Evolutionary conservation across 2,888 invertebrate species (phyloP), one percentile per base, ranked within the genome.

Genomic region (Pycnomerus fuliginosus): DNA sequence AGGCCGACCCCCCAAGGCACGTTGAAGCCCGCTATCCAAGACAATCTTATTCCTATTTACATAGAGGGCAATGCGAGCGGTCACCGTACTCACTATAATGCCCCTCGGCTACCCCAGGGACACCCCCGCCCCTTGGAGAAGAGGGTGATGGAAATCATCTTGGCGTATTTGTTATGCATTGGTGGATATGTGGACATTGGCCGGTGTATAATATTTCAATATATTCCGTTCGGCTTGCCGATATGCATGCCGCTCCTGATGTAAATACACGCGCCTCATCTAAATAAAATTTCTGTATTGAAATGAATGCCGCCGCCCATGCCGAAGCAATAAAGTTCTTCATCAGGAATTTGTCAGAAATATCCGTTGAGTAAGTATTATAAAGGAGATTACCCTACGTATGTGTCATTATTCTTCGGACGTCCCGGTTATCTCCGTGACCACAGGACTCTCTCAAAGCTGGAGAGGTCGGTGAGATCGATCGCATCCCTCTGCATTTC

Each of bases 161-260:
- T 59, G 62, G 49, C 56, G 60, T 69, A 69, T 70, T 70, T 70
- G 69, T 68, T 70, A 70, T 70, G 70, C 70, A 70, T 70, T 70
- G 70, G 67, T 67, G 65, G 64, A 62, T 64, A 58, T 65, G 68
- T 69, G 69, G 69, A 69, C 70, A 69, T 60, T 66, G 69, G 61
- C 63, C 67, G 64, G 52, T 53, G 69, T 65, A 70, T 70, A 70
- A 70, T 70, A 70, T 70, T 70, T 70, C 69, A 70, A 70, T 70
- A 70, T 70, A 70, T 67, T 66, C 46, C 53, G 48, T 40, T 51
- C 49, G 50, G 44, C 32, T 45, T 41, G 45, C 38, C 44, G 48
- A 50, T 50, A 44, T 48, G 46, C 47, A 50, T 44, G 48, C 53
- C 53, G 53, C 53, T 46, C 44, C 44, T 48, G 46, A 53, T 53